Percentiles rank a stretch among this genome's conserved stretches.
Evolutionary conservation across 2,888 invertebrate species (phyloP).

Genomic region (Hirtodrosophila histrioides): DNA sequence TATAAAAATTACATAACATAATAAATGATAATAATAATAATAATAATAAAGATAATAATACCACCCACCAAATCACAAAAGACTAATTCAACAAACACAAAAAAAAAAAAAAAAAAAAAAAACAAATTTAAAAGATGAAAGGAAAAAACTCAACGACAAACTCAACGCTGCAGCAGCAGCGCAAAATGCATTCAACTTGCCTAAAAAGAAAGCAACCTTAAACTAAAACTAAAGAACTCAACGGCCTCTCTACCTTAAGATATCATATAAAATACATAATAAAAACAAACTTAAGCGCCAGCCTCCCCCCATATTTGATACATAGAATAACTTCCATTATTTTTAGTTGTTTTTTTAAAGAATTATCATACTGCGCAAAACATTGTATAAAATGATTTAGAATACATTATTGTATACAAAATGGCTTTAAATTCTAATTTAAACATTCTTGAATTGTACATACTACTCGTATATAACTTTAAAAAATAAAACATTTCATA

Average conservation of each 20-base stretch:
- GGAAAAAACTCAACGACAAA: conserved; percentile 48
- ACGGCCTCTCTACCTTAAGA: conserved; percentile 64
- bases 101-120: conserved; percentile 24
- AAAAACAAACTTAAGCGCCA: conserved; percentile 30
- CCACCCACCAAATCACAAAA: conserved; percentile 77
- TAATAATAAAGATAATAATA: conserved; percentile 59
- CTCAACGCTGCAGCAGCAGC: conserved; percentile 65
- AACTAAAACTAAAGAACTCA: conserved; percentile 43
- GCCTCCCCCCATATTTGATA: conserved; percentile 21
- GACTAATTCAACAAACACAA: conserved; percentile 68
- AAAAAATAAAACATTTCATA: conserved; percentile 34
- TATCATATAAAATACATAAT: conserved; percentile 26
- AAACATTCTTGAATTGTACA: conserved; percentile 74
- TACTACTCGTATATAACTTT: conserved; percentile 30
- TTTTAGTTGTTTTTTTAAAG: conserved; percentile 65
- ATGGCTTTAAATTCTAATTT: conserved; percentile 74
- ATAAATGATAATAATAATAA: conserved; percentile 24
- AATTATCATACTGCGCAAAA: conserved; percentile 18
- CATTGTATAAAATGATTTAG: conserved; percentile 42
- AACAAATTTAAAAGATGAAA: too few relatives aligned
- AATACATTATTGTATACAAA: conserved; percentile 42
- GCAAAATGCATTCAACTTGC: conserved; percentile 78
- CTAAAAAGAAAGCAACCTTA: conserved; percentile 46
- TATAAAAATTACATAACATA: conserved; percentile 11
- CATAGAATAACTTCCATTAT: conserved; percentile 64